A percentile compares a stretch with the other conserved stretches of the same genome.
These are phyloP conservation scores for Tuberolachnus salignus DNA, from an alignment of 2,888 invertebrate genomes.

Conservation along the genomic window DNA sequence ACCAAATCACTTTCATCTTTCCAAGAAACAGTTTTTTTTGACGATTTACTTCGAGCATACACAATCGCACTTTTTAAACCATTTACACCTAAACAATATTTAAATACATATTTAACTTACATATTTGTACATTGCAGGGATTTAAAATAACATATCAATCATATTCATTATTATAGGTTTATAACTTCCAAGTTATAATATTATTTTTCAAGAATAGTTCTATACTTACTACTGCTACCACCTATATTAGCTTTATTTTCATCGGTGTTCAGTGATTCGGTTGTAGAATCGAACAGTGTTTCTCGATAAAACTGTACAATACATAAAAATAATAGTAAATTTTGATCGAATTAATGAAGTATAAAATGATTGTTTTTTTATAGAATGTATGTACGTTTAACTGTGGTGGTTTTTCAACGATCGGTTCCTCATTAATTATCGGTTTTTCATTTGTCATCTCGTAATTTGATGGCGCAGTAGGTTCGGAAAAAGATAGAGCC, in stretches of 20 bases:
- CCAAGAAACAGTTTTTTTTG: constrained; percentile 84
- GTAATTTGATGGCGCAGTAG: neutral
- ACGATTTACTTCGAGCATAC: constrained; percentile 65
- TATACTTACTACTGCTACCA: constrained; percentile 19
- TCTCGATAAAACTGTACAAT: constrained; percentile 48
- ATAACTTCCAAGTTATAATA: neutral
- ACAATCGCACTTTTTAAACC: constrained; percentile 59
- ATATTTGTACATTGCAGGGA: too few species aligned
- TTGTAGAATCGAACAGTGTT: constrained; percentile 39
- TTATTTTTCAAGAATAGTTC: neutral
- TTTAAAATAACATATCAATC: too few species aligned
- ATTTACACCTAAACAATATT: constrained; percentile 29
- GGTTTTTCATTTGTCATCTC: constrained; percentile 7
- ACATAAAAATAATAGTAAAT: neutral
- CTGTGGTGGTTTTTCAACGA: constrained; percentile 43
- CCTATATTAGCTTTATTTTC: neutral
- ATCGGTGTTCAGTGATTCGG: constrained; percentile 49
- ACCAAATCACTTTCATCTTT: constrained; percentile 80
- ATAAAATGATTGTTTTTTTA: too few species aligned
- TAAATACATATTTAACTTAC: too few species aligned
- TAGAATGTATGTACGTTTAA: constrained; percentile 21
- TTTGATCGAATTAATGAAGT: neutral
- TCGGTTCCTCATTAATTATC: neutral
- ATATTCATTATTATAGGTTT: neutral
- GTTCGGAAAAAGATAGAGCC: constrained; percentile 22